Evolutionary conservation across 1,140 invertebrate species (phyloP).

Genomic region (Drosophila ananassae): DNA sequence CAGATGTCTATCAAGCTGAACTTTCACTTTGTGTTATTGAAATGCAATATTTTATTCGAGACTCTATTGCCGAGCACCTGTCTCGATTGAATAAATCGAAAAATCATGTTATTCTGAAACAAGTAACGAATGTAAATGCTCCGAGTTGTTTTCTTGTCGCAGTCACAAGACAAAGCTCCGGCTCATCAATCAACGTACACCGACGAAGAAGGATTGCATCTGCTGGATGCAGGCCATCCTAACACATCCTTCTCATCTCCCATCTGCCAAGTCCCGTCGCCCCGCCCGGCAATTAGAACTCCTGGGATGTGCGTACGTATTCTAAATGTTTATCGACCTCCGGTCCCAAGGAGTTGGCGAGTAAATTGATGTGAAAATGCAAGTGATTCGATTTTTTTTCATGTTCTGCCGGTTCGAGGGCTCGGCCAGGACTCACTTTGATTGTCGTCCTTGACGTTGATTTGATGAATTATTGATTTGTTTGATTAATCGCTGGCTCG

Average conservation of each 20-base stretch:
- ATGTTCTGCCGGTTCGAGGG: constrained; percentile 31
- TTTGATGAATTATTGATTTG: constrained; percentile 79
- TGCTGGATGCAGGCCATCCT: constrained; percentile 27
- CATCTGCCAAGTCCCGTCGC: not conserved
- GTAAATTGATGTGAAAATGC: constrained; percentile 73
- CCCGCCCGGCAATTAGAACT: constrained; percentile 42
- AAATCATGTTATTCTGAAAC: constrained; percentile 29
- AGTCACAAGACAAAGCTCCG: constrained; percentile 17
- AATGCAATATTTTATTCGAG: constrained; percentile 44
- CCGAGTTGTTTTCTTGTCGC: constrained; percentile 12
- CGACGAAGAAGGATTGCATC: constrained; percentile 42
- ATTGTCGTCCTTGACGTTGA: constrained; percentile 61
- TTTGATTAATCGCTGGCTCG: constrained; percentile 69
- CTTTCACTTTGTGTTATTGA: constrained; percentile 23
- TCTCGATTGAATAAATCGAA: constrained; percentile 33
- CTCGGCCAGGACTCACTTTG: constrained; percentile 11
- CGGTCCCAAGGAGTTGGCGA: constrained; percentile 2
- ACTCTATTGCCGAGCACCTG: constrained; percentile 43
- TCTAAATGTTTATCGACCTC: constrained; percentile 22
- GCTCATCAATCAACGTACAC: constrained; percentile 35
- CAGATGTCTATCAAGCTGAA: constrained; percentile 12
- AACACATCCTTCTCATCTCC: not conserved
- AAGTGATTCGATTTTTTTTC: constrained; percentile 75
- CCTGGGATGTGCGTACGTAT: constrained; percentile 20
- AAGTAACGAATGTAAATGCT: constrained; percentile 34